Conservation (phyloP, 2,888 invertebrate genomes). For the Clivina fossor region DNA sequence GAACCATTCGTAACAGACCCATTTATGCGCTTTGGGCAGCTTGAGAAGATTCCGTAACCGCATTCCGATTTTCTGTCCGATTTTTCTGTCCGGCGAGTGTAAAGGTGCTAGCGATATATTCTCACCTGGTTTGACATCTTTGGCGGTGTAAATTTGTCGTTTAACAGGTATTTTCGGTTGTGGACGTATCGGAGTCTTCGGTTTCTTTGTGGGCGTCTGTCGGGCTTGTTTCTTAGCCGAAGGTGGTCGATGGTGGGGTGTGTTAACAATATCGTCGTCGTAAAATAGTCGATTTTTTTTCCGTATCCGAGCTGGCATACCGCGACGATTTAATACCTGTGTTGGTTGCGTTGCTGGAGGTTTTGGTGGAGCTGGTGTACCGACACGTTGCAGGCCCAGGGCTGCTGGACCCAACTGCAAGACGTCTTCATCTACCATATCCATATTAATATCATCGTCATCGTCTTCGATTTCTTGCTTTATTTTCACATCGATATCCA, state of each 20-base stretch:
- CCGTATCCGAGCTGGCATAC: constrained; percentile 87
- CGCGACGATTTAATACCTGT: constrained; percentile 81
- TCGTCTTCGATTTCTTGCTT: constrained; percentile 56
- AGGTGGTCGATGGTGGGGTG: constrained; percentile 71
- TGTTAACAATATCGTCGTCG: constrained; percentile 85
- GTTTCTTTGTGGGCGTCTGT: constrained; percentile 57
- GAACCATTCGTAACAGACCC: constrained; percentile 99
- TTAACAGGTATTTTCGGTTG: constrained; percentile 48
- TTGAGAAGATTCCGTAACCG: constrained; percentile 89
- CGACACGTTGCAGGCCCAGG: constrained; percentile 78
- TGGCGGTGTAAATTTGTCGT: constrained; percentile 47
- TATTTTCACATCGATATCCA: constrained; percentile 43
- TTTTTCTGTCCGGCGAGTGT: constrained; percentile 74
- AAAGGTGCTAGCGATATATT: constrained; percentile 54
- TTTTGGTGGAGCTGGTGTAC: constrained; percentile 72
- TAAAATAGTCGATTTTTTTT: constrained; percentile 88
- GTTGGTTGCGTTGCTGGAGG: constrained; percentile 70
- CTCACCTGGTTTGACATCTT: constrained; percentile 43
- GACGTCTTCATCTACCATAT: constrained; percentile 66
- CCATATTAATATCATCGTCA: constrained; percentile 57
- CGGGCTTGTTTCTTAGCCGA: constrained; percentile 70
- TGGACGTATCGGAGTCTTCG: constrained; percentile 42
- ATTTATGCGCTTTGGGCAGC: constrained; percentile 97
- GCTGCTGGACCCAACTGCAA: constrained; percentile 78
- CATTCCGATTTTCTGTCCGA: constrained; percentile 88